Conservation (phyloP, 2,888 invertebrate species). For the Agrypnus murinus region DNA sequence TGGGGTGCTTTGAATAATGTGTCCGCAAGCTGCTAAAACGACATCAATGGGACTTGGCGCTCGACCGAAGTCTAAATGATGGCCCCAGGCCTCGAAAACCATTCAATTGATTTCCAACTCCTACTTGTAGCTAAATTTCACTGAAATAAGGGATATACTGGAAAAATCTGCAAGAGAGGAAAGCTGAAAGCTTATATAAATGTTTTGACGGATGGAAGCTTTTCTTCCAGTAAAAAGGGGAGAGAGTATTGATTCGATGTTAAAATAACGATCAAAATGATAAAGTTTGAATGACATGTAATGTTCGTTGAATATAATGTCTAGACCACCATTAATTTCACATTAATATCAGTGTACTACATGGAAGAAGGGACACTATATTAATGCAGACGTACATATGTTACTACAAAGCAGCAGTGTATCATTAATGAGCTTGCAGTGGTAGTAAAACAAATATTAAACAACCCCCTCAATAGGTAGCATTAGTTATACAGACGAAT, state of each 20-base stretch:
- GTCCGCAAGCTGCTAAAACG: slow-evolving; percentile 54
- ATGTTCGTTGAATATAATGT: slow-evolving; percentile 39
- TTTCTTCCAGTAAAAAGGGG: slow-evolving; percentile 2
- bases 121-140: slow-evolving; percentile 40
- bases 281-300: slow-evolving; percentile 27
- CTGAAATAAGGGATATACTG: slow-evolving; percentile 16
- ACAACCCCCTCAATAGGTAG: slow-evolving; percentile 5
- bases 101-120: slow-evolving; percentile 54
- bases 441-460: background rate
- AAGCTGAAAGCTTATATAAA: slow-evolving; percentile 15
- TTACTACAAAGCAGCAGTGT: slow-evolving; percentile 22
- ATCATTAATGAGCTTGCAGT: background rate
- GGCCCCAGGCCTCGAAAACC: slow-evolving; percentile 52
- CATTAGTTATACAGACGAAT: background rate
- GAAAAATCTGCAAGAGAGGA: slow-evolving; percentile 15
- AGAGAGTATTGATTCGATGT: slow-evolving; percentile 18
- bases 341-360: slow-evolving; percentile 51
- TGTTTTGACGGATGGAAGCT: slow-evolving; percentile 13
- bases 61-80: slow-evolving; percentile 58
- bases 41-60: slow-evolving; percentile 54
- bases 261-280: slow-evolving; percentile 21
- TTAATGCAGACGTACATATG: slow-evolving; percentile 41
- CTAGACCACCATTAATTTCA: slow-evolving; percentile 52
- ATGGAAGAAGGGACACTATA: slow-evolving; percentile 33
- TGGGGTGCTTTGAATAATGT: slow-evolving; percentile 56